Evolutionary conservation across 2,888 invertebrate genomes (phyloP), one percentile per base, ranked within the genome.

Genomic region (Dryobotodes eremita): DNA sequence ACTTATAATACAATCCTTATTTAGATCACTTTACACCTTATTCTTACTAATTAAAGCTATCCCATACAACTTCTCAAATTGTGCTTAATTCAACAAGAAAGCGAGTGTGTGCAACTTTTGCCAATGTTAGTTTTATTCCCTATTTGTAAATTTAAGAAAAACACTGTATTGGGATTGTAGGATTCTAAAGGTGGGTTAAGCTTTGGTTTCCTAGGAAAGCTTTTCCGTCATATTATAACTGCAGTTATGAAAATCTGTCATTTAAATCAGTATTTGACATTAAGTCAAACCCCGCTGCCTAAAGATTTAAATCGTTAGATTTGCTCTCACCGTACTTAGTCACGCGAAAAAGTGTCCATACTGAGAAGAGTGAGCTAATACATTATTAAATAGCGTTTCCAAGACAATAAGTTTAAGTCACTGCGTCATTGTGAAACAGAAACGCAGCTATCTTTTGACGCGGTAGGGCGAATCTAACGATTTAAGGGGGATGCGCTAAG

Each of bases 1-100:
- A 88, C 87, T 84, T 89, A 90, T 88, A 86, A 88, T 89, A 89
- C 85, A 89, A 89, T 86, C 82, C 92, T 92, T 92, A 92, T 86
- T 89, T 90, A 91, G 85, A 91, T 92, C 89, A 93, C 91, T 93
- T 94, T 92, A 95, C 92, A 93, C 82, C 90, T 94, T 93, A 94
- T 85, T 86, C 92, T 94, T 87, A 92, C 96, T 97, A 96, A 94
- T 97, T 97, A 97, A 97, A 97, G 96, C 97, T 97, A 96, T 96
- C 96, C 96, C 97, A 96, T 96, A 95, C 94, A 95, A 96, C 94
- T 94, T 96, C 90, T 95, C 92, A 92, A 92, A 92, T 95, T 91
- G 96, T 96, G 96, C 95, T 94, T 91, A 92, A 90, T 93, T 93
- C 89, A 92, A 93, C 86, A 86, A 92, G 90, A 93, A 95, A 94